Percentiles rank a stretch among this genome's conserved stretches.
These are phyloP conservation scores for Euleptes europaea DNA, from an alignment of 2,113 vertebrate genomes.

Conservation along the genomic window DNA sequence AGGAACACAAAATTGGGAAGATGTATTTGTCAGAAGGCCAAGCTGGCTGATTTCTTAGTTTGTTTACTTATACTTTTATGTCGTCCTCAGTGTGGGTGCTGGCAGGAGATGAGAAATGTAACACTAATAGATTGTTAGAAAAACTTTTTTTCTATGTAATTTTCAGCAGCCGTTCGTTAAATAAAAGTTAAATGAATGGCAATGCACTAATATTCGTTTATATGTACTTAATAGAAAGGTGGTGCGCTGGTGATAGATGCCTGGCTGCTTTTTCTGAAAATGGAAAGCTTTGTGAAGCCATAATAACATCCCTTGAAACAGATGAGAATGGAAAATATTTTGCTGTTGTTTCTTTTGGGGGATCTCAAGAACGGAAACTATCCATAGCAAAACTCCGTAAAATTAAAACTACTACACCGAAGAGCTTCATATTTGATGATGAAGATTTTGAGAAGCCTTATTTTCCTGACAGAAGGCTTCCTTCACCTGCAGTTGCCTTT, in stretches of 20 bases:
- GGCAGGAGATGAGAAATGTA: not conserved
- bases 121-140: not conserved
- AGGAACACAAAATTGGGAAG: not conserved
- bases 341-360: slow-evolving; percentile 76
- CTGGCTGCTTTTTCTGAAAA: slow-evolving; percentile 75
- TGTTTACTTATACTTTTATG: not conserved
- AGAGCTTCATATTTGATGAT: slow-evolving; percentile 75
- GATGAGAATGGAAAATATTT: slow-evolving; percentile 64
- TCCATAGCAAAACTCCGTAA: slow-evolving; percentile 67
- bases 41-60: not conserved
- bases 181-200: not conserved
- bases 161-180: not conserved
- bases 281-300: slow-evolving; percentile 74
- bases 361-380: slow-evolving; percentile 70
- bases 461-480: slow-evolving; percentile 79
- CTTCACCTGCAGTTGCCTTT: slow-evolving; percentile 72
- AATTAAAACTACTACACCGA: slow-evolving; percentile 52
- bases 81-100: not conserved
- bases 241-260: slow-evolving; percentile 74
- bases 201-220: not conserved
- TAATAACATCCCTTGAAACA: slow-evolving; percentile 72
- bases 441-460: slow-evolving; percentile 86
- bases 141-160: not conserved
- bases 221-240: slow-evolving; percentile 59
- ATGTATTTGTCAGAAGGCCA: not conserved